Conservation (phyloP, 2,113 vertebrate species). For the Macquaria australasica region DNA sequence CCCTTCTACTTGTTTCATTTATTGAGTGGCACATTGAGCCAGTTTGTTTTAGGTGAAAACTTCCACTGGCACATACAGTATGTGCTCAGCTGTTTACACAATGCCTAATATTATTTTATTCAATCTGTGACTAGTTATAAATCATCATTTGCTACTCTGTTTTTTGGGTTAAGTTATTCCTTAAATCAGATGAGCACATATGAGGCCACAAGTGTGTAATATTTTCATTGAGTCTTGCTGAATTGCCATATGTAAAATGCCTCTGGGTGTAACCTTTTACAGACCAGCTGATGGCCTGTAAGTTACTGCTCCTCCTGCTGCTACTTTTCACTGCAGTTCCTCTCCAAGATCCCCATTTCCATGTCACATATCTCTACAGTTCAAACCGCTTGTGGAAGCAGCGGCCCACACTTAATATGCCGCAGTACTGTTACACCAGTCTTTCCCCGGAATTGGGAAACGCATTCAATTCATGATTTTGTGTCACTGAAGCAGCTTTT, state of each 20-base stretch:
- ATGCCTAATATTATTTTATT: no score
- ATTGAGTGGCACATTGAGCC: no score
- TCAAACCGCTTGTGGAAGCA: slow-evolving; percentile 10
- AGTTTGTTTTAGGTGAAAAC: no score
- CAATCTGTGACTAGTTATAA: no score
- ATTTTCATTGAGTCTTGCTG: background rate
- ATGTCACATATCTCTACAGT: slow-evolving; percentile 10
- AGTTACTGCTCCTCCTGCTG: background rate
- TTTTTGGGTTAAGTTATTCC: background rate
- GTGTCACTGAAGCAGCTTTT: slow-evolving; percentile 42
- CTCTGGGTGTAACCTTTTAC: slow-evolving; percentile 15
- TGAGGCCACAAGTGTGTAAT: background rate
- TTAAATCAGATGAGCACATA: background rate
- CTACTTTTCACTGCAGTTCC: slow-evolving; percentile 1
- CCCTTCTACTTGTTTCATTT: background rate
- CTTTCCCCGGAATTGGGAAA: slow-evolving; percentile 10
- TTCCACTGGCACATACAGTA: no score
- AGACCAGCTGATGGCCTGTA: background rate
- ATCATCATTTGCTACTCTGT: no score
- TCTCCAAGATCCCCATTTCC: background rate
- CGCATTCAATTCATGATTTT: slow-evolving; percentile 26
- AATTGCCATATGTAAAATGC: background rate
- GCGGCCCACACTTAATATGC: background rate
- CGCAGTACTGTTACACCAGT: slow-evolving; percentile 11
- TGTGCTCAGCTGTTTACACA: background rate